Percentiles rank a stretch among this genome's conserved stretches.
These are phyloP conservation scores for Pachydiplax longipennis DNA, from an alignment of 2,888 invertebrate species.

Conservation along the genomic window DNA sequence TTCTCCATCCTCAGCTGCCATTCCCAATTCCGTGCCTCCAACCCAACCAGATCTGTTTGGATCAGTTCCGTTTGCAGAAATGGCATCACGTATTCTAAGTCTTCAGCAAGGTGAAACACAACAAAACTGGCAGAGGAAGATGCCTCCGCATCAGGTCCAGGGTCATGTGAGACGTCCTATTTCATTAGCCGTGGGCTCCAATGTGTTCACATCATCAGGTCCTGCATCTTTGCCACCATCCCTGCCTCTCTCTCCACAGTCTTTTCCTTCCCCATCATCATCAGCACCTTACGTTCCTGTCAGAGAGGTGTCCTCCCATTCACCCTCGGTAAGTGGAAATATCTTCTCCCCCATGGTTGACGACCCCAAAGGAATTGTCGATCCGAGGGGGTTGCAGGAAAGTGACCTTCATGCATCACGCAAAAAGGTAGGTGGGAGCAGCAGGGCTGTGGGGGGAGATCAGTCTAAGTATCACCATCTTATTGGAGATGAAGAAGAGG, in stretches of 20 bases:
- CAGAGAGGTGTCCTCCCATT: neutral
- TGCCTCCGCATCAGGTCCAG: neutral
- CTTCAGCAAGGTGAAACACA: slow-evolving; percentile 23
- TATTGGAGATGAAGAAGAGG: slow-evolving; percentile 8
- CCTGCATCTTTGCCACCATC: slow-evolving; percentile 27
- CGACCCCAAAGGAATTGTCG: neutral
- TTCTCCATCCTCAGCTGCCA: slow-evolving; percentile 6
- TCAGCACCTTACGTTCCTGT: slow-evolving; percentile 18
- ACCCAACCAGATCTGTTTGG: slow-evolving; percentile 54
- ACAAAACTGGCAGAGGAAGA: slow-evolving; percentile 42
- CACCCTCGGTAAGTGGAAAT: slow-evolving; percentile 6
- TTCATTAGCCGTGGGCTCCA: slow-evolving; percentile 19
- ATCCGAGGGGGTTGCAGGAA: neutral
- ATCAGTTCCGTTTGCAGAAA: slow-evolving; percentile 53
- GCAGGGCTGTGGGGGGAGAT: neutral
- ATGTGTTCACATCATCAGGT: slow-evolving; percentile 3
- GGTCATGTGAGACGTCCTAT: slow-evolving; percentile 19
- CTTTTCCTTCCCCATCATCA: slow-evolving; percentile 11
- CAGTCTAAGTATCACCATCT: slow-evolving; percentile 35
- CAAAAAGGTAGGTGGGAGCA: slow-evolving; percentile 15
- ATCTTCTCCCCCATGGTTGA: neutral
- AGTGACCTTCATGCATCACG: neutral
- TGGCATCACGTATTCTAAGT: slow-evolving; percentile 51
- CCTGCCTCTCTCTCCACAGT: slow-evolving; percentile 20
- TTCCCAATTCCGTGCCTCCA: neutral